phyloP scores from a whole-genome alignment of 2,797 vertebrate genomes.

The Arrhamphus sclerolepis region DNA sequence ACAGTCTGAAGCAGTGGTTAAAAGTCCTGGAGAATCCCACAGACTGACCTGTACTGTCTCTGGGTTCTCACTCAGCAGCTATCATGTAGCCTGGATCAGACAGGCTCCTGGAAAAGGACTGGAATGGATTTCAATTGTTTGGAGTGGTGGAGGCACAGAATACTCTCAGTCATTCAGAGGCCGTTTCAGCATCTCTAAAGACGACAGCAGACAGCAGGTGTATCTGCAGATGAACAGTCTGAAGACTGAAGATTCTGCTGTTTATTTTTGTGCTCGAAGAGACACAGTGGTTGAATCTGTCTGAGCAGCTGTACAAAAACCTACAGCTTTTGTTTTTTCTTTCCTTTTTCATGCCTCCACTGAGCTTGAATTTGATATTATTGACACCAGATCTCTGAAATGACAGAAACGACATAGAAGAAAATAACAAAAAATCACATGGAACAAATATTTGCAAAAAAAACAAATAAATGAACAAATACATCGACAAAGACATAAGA shows the following conservation, averaged over 20 bases:
- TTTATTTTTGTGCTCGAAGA: conserved; percentile 49
- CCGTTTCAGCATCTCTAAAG: conserved; percentile 15
- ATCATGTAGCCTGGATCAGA: background rate
- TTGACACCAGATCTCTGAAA: no score
- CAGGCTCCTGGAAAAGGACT: background rate
- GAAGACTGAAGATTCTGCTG: background rate
- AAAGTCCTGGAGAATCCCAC: conserved; percentile 17
- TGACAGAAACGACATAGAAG: background rate
- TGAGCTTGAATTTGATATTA: no score
- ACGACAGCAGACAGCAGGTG: conserved; percentile 28
- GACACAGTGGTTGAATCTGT: conserved; percentile 7
- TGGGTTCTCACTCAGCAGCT: background rate
- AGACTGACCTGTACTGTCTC: background rate
- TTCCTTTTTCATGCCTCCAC: no score
- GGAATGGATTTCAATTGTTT: no score
- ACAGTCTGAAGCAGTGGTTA: conserved; percentile 24
- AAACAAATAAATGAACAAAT: no score
- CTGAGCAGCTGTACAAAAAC: conserved; percentile 16
- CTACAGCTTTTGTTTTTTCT: background rate
- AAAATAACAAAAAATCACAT: no score
- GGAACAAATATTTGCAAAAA: no score
- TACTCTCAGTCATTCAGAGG: no score
- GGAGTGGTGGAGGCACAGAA: background rate
- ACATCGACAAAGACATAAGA: no score
- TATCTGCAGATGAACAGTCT: conserved; percentile 21